A percentile compares a stretch with the other conserved stretches of the same genome.
Conservation (phyloP, 2,888 invertebrate species). For the Anticlea derivata region DNA sequence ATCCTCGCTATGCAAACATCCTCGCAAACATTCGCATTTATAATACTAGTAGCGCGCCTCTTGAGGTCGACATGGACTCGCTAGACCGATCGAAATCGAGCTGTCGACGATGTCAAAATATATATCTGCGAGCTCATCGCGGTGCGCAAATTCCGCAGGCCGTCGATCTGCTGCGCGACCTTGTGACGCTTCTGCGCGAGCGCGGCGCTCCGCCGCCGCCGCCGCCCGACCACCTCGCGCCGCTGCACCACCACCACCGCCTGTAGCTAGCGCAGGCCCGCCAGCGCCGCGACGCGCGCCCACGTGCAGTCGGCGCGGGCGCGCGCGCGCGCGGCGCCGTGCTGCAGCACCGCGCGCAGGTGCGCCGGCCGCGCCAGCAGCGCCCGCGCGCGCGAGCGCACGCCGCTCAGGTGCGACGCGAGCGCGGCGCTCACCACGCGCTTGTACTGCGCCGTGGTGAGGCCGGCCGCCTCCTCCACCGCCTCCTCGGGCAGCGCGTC, state of each 20-base stretch:
- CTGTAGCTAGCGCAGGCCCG: conserved; percentile 73
- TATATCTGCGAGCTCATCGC: too few species aligned
- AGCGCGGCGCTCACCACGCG: conserved; percentile 55
- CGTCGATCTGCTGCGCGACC: conserved; percentile 61
- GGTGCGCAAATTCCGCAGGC: conserved; percentile 34
- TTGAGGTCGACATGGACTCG: too few species aligned
- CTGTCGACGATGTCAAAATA: too few species aligned
- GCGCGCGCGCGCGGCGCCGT: conserved; percentile 86
- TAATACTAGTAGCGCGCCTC: too few species aligned
- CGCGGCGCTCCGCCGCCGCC: conserved; percentile 41
- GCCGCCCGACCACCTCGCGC: conserved; percentile 16
- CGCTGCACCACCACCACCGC: conserved; percentile 36
- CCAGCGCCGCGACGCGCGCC: conserved; percentile 84
- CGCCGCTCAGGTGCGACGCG: conserved; percentile 46
- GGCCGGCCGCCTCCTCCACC: conserved; percentile 84
- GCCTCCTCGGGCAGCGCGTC: conserved; percentile 87
- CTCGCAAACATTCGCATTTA: too few species aligned
- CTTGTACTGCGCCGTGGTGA: conserved; percentile 90
- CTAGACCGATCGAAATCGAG: too few species aligned
- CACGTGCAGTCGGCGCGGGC: conserved; percentile 86
- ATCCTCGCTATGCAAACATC: too few species aligned
- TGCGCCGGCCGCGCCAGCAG: conserved; percentile 60
- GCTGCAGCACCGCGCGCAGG: conserved; percentile 79
- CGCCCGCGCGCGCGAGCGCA: conserved; percentile 61
- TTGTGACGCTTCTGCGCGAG: conserved; percentile 80